Base-by-base conservation (phyloP, 2,797 vertebrate genomes). In the Artibeus lituratus region DNA sequence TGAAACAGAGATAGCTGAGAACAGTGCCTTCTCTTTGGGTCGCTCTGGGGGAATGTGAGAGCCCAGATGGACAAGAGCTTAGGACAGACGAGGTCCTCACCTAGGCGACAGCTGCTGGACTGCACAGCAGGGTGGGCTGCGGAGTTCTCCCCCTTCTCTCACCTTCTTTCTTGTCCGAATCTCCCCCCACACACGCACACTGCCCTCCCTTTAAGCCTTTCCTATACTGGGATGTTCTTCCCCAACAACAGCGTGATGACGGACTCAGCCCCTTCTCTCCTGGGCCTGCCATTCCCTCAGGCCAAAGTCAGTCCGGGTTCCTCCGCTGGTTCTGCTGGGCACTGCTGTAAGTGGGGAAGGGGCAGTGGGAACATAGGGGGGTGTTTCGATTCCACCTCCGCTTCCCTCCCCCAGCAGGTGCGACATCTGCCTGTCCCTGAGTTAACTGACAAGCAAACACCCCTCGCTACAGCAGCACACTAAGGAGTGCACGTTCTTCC, bases 381-480 rank as follows among this genome's bases (percentile, higher is more conserved):
- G 76, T 21, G 4, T 76, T 93, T 51, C 29, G 42, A 11, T 9
- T 22, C 53, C 62, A 12, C 16, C 57, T 91, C 55, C 19, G n/a
- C 62, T 74, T 72, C 80, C 74, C 18, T 87, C 69, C 78, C 7
- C 1, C 3, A 76, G 47, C 89, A 85, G 74, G 72, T 3, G 32
- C 22, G 37, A 10, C 47, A 24, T 29, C 49, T 69, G 69, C 29
- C 72, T 84, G 76, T 29, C 87, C 70, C 44, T 5, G 70, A 85
- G 42, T 19, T 53, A 84, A 51, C 94, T 5, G 69, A 51, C 73
- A 73, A 91, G 77, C n/a, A 73, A 96, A 85, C 72, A 82, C n/a
- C 70, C 12, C 59, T 91, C 19, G 26, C 73, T 80, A 49, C 37
- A 65, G 59, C 77, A 77, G 57, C 35, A 39, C 62, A 73, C 22